Percentiles rank a stretch among this genome's conserved stretches.
phyloP scores from a whole-genome alignment of 2,797 vertebrate species.

The Phrynocephalus guinanensis region DNA sequence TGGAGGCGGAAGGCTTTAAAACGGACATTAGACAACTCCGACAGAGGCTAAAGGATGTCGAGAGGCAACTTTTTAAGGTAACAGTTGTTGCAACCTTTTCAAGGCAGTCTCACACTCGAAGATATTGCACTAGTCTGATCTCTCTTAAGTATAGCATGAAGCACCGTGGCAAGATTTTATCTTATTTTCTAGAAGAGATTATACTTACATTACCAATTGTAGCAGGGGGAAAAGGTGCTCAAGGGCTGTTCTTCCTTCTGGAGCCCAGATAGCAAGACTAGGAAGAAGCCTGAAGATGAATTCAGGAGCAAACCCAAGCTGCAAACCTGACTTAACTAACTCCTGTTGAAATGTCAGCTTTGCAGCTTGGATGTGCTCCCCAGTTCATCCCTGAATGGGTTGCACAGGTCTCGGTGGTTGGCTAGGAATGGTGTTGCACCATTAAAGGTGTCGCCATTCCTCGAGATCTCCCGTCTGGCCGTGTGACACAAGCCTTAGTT shows the following conservation, averaged over 20 bases:
- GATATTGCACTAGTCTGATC: too few relatives aligned
- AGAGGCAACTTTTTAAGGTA: slow-evolving; percentile 93
- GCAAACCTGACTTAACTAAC: too few relatives aligned
- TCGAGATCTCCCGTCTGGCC: neutral
- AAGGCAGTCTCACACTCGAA: neutral
- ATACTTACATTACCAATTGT: neutral
- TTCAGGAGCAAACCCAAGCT: too few relatives aligned
- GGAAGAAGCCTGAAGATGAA: too few relatives aligned
- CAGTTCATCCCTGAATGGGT: too few relatives aligned
- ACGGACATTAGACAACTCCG: slow-evolving; percentile 89
- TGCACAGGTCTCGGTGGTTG: too few relatives aligned
- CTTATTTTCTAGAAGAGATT: neutral
- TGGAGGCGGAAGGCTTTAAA: slow-evolving; percentile 96
- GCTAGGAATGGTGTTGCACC: too few relatives aligned
- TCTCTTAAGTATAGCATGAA: neutral
- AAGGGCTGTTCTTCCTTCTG: too few relatives aligned
- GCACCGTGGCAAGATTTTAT: neutral
- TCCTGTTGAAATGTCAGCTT: too few relatives aligned
- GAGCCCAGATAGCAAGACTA: too few relatives aligned
- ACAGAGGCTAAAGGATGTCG: slow-evolving; percentile 91
- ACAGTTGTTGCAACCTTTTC: neutral
- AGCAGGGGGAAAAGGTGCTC: neutral
- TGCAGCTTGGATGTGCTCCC: too few relatives aligned
- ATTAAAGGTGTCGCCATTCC: neutral
- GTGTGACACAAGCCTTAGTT: neutral